phyloP scores from a whole-genome alignment of 2,113 vertebrate genomes.

The Talpa occidentalis region DNA sequence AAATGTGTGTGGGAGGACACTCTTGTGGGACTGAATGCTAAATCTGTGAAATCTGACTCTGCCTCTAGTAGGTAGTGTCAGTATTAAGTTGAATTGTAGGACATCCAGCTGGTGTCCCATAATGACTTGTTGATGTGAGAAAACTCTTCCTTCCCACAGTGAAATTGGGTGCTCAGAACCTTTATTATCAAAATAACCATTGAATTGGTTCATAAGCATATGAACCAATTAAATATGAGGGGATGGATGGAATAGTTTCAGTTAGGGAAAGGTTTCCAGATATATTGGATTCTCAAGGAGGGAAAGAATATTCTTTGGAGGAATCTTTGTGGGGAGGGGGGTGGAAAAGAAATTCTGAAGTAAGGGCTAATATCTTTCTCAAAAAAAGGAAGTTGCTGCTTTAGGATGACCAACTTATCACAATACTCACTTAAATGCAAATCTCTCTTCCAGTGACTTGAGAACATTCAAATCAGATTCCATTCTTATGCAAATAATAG shows the following conservation, averaged over 20 bases:
- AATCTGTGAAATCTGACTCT: not conserved
- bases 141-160: not conserved
- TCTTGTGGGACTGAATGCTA: not conserved
- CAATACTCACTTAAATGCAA: conserved; percentile 31
- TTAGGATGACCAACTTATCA: conserved; percentile 35
- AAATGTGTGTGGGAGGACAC: not conserved
- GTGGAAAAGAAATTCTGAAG: conserved; percentile 41
- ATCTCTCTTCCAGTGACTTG: not conserved
- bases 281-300: not conserved
- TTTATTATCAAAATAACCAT: not conserved
- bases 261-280: not conserved
- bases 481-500: not conserved
- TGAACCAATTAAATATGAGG: not conserved
- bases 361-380: conserved; percentile 31
- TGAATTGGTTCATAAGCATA: too few relatives aligned
- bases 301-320: conserved; percentile 5
- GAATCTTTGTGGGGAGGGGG: not conserved
- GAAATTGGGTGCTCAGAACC: not conserved
- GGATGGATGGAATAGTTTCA: not conserved
- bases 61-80: not conserved
- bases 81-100: not conserved
- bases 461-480: not conserved
- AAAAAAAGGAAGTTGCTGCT: conserved; percentile 62
- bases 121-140: not conserved
- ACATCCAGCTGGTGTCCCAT: not conserved